Evolutionary conservation across 2,113 vertebrate genomes (phyloP), one percentile per base, ranked within the genome.

Genomic region (Pristiophorus japonicus): DNA sequence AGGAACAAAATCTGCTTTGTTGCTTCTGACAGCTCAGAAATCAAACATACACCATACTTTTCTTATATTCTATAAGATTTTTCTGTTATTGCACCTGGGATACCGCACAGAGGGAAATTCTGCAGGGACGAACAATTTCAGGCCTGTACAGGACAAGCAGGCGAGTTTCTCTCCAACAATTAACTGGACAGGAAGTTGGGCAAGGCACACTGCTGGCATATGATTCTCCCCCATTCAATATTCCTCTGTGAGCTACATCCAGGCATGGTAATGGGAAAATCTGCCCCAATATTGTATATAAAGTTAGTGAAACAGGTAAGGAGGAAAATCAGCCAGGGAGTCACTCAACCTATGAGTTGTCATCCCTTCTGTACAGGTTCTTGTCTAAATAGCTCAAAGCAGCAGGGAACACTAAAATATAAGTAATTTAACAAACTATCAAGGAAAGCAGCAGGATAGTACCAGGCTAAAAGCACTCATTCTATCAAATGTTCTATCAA

Each of bases 331-430:
- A 81, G 14, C 75, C 18, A 42, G 75, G 75, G 75, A 81, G 38
- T 16, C 38, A 81, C 38, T 20, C 38, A 45, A 45, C 42, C 78
- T 81, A 38, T 38, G n/a, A 45, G 38, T 81, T 18, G 38, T 81
- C 38, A 22, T 81, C 78, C 42, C 78, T 90, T 24, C 47, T 27
- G 30, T 34, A 90, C 12, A 90, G 55, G 51, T 88, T 55, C 85
- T 88, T 88, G 85, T 90, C 87, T 90, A 90, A 90, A 62, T 90
- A 34, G 51, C 87, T 90, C 87, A 90, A 90, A 90, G 27, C 87
- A 59, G 30, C 87, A 90, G 87, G 87, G 51, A 90, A 90, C 51
- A 16, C 8, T 90, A 59, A 90, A 55, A 90, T 45, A 62, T 90
- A 90, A 59, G 24, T 22, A 38, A 20, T 30, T 66, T 24, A 94